phyloP scores from a whole-genome alignment of 2,113 vertebrate species.

The Shinisaurus crocodilurus region DNA sequence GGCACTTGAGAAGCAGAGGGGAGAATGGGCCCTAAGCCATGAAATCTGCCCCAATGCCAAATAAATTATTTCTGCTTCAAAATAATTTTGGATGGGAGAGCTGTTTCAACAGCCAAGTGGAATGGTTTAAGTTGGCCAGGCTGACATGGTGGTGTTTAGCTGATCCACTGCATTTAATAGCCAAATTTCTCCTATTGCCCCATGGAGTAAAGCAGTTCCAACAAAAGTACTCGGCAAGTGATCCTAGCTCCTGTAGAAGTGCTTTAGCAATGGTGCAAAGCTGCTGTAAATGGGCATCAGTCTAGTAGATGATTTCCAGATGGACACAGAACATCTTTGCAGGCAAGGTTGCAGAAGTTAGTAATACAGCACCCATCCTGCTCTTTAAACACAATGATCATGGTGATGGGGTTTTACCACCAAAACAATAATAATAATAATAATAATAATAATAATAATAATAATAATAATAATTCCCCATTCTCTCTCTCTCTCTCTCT shows the following conservation, averaged over 20 bases:
- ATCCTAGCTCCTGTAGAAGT: constrained; percentile 42
- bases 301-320: constrained; percentile 17
- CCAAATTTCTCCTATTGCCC: constrained; percentile 48
- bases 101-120: constrained; percentile 65
- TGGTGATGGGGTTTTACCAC: neutral
- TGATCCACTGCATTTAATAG: constrained; percentile 62
- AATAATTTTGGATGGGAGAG: constrained; percentile 55
- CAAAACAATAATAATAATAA: too few species aligned
- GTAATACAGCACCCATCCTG: neutral
- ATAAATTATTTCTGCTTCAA: constrained; percentile 51
- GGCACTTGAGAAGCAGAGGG: fast-evolving
- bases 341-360: neutral
- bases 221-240: constrained; percentile 47
- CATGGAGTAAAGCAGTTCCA: neutral
- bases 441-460: too few species aligned
- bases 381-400: neutral
- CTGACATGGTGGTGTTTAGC: constrained; percentile 26
- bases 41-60: constrained; percentile 58
- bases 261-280: constrained; percentile 23
- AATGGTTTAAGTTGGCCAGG: constrained; percentile 69
- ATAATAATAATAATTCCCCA: too few species aligned
- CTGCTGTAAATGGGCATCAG: constrained; percentile 43
- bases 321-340: neutral
- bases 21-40: constrained; percentile 32
- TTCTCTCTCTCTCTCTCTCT: too few species aligned